Percentiles rank a stretch among this genome's conserved stretches.
phyloP scores from a whole-genome alignment of 2,888 invertebrate species.

The Latheticus oryzae region DNA sequence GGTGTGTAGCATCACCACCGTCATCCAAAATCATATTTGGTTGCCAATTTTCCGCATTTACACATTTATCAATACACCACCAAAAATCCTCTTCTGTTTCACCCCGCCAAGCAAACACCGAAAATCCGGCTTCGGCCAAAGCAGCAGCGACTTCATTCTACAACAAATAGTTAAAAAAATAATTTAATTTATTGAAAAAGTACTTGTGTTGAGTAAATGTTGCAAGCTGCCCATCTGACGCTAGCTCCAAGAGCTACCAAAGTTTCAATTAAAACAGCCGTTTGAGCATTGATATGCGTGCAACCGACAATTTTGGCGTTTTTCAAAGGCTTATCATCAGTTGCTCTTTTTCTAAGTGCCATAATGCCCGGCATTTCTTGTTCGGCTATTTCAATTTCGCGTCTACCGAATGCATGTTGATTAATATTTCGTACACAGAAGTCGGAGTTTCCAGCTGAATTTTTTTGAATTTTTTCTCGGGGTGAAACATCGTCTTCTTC shows the following conservation, averaged over 20 bases:
- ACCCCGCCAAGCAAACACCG: slow-evolving; percentile 96
- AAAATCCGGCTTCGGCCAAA: slow-evolving; percentile 88
- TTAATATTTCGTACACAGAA: slow-evolving; percentile 96
- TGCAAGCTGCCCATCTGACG: slow-evolving; percentile 97
- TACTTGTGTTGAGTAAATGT: slow-evolving; percentile 96
- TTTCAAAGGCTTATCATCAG: slow-evolving; percentile 93
- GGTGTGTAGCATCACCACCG: slow-evolving; percentile 96
- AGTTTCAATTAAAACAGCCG: slow-evolving; percentile 94
- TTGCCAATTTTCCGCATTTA: slow-evolving; percentile 92
- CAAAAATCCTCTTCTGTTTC: slow-evolving; percentile 98
- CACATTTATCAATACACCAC: slow-evolving; percentile 98
- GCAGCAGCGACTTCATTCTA: slow-evolving; percentile 98
- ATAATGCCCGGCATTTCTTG: slow-evolving; percentile 99
- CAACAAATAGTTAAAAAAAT: slow-evolving; percentile 33
- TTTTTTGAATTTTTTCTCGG: slow-evolving; percentile 91
- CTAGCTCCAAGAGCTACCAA: slow-evolving; percentile 89
- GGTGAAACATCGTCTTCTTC: slow-evolving; percentile 95
- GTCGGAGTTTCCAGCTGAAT: slow-evolving; percentile 84
- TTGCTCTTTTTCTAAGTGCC: slow-evolving; percentile 90
- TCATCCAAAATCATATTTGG: slow-evolving; percentile 98
- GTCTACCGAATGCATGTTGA: slow-evolving; percentile 91
- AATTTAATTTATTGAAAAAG: too few species aligned
- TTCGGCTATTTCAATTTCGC: slow-evolving; percentile 98
- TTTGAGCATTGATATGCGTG: slow-evolving; percentile 98
- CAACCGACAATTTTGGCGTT: slow-evolving; percentile 96